phyloP scores from a whole-genome alignment of 2,113 vertebrate species.

The Eolophus roseicapilla region DNA sequence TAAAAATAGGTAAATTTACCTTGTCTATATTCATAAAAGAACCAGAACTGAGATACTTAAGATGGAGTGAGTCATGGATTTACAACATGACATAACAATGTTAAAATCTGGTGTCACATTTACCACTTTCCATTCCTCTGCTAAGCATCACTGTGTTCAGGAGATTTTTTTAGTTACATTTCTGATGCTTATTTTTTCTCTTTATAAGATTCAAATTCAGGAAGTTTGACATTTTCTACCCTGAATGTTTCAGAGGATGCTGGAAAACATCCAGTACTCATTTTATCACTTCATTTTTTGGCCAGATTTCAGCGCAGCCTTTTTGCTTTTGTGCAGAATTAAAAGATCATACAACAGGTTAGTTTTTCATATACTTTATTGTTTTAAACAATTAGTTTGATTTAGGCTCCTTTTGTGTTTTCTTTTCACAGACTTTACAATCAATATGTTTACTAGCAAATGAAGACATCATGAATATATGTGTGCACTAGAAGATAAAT shows the following conservation, averaged over 20 bases:
- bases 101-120: background rate
- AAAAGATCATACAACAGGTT: constrained; percentile 6
- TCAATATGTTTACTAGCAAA: constrained; percentile 5
- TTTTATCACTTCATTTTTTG: constrained; percentile 40
- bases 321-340: background rate
- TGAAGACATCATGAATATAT: background rate
- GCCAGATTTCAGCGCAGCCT: constrained; percentile 21
- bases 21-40: background rate
- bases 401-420: background rate
- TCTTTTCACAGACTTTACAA: background rate
- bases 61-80: background rate
- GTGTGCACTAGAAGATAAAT: constrained; percentile 8
- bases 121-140: background rate
- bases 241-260: constrained; percentile 28
- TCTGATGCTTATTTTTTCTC: constrained; percentile 9
- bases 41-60: background rate
- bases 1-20: background rate
- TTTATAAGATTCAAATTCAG: constrained; percentile 9
- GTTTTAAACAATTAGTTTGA: constrained; percentile 10
- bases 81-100: background rate
- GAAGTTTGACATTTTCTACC: constrained; percentile 41
- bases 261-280: constrained; percentile 58
- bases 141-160: background rate
- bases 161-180: background rate
- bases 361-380: background rate